Conservation (phyloP, 2,113 vertebrate genomes). For the Pampusana beccarii region DNA sequence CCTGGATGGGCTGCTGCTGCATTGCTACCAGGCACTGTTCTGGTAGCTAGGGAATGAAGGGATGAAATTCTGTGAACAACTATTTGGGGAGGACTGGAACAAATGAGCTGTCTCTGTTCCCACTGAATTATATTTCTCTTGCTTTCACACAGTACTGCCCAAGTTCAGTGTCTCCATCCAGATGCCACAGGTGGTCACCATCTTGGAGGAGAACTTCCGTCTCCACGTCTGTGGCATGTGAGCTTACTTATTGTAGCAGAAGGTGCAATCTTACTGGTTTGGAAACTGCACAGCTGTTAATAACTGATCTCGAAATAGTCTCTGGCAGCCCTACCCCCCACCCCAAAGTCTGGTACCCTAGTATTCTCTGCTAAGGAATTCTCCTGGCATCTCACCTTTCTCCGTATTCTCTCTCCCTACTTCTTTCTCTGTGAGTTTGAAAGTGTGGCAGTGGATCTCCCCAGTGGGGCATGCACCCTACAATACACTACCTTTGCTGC, state of each 20-base stretch:
- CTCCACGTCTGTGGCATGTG: constrained; percentile 55
- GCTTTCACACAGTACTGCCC: constrained; percentile 30
- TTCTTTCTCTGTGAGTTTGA: background rate
- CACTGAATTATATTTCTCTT: background rate
- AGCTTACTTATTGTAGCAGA: background rate
- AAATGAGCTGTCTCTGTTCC: background rate
- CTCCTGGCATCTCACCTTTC: background rate
- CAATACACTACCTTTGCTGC: background rate
- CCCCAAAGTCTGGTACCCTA: background rate
- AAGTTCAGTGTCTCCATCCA: constrained; percentile 63
- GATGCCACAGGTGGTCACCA: constrained; percentile 34
- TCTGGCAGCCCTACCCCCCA: background rate
- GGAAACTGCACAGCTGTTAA: background rate
- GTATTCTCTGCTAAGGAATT: background rate
- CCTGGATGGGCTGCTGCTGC: background rate
- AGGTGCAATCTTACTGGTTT: background rate
- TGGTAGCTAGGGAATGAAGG: background rate
- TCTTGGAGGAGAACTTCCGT: constrained; percentile 22
- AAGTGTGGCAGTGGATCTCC: background rate
- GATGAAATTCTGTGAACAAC: background rate
- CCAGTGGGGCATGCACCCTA: background rate
- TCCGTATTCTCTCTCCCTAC: background rate
- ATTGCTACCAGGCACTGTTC: background rate
- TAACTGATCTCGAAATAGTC: background rate
- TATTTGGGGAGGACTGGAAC: background rate